Evolutionary conservation across 2,888 invertebrate species (phyloP).

Genomic region (Quadriops clusia): DNA sequence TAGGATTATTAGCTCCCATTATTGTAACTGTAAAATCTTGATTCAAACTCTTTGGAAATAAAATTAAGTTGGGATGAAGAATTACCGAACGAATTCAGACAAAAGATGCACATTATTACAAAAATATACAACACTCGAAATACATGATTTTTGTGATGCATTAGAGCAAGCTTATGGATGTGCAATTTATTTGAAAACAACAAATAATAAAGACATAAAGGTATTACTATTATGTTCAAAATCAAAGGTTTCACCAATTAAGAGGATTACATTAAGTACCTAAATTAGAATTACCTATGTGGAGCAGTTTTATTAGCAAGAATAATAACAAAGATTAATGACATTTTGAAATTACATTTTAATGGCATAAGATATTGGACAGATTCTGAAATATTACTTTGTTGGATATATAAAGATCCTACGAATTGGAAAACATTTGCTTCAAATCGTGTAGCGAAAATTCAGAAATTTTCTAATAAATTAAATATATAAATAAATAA

Average conservation of each 20-base stretch:
- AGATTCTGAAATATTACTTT: constrained; percentile 10
- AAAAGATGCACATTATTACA: neutral
- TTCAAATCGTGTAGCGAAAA: constrained; percentile 11
- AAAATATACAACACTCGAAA: neutral
- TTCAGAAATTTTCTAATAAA: constrained; percentile 1
- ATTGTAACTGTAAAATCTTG: neutral
- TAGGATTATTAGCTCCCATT: neutral
- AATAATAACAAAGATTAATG: constrained; percentile 4
- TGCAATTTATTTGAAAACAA: neutral
- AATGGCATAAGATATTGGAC: constrained; percentile 3
- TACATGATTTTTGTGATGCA: neutral
- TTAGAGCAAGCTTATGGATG: neutral
- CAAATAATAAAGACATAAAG: neutral
- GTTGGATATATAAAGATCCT: constrained; percentile 5
- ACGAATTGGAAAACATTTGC: constrained; percentile 9
- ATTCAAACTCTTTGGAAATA: neutral
- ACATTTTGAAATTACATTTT: constrained; percentile 3
- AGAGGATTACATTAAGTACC: constrained; percentile 10
- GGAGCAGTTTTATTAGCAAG: constrained; percentile 10
- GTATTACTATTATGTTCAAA: constrained; percentile 9
- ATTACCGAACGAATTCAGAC: neutral
- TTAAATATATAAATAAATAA: no score
- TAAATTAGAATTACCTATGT: constrained; percentile 11
- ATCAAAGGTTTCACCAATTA: constrained; percentile 11
- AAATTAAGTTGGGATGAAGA: constrained; percentile 1